Evolutionary conservation across 35 echinoderm and acorn worm species (phyloP), one percentile per base, ranked within the genome.

Genomic region (Diadema setosum): DNA sequence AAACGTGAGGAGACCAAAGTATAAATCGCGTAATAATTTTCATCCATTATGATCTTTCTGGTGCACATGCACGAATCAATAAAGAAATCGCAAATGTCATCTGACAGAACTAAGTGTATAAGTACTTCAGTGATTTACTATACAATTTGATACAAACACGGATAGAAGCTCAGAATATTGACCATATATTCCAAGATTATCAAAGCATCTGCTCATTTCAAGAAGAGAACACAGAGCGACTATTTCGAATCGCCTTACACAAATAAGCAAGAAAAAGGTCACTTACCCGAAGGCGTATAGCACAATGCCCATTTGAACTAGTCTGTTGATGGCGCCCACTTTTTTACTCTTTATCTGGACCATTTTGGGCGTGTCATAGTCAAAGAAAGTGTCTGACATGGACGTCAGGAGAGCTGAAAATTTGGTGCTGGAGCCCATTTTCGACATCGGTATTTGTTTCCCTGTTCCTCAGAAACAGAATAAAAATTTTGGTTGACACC

Each of bases 271-370:
- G n/a, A n/a, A n/a, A n/a, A n/a, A n/a, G n/a, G n/a, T n/a, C n/a
- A n/a, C 95, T 97, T 64, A 97, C 95, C 91, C 87, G 42, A 97
- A 87, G 20, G 87, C 91, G 58, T 97, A 97, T 8, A 90, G 34
- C 37, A 97, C 90, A 81, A 97, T 93, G 32, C 75, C 26, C 27
- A 97, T 84, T 74, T 97, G 95, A 34, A 97, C 84, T 6, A 97
- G 64, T 48, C 95, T 81, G 39, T 97, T 97, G 39, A 93, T 93
- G 17, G 90, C 84, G 31, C 95, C 95, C 11, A 93, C 95, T 81
- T 97, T 97, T 88, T 93, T 94, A 65, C 95, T 97, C 70, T 97
- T 97, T 20, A 97, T 97, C 46, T 97, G 95, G 2, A 97, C 95
- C 95, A 97, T 97, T 48, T 97, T 97, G 11, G 95, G 95, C 5